Evolutionary conservation across 2,113 vertebrate species (phyloP), one percentile per base, ranked within the genome.

Genomic region (Baryphthengus martii): DNA sequence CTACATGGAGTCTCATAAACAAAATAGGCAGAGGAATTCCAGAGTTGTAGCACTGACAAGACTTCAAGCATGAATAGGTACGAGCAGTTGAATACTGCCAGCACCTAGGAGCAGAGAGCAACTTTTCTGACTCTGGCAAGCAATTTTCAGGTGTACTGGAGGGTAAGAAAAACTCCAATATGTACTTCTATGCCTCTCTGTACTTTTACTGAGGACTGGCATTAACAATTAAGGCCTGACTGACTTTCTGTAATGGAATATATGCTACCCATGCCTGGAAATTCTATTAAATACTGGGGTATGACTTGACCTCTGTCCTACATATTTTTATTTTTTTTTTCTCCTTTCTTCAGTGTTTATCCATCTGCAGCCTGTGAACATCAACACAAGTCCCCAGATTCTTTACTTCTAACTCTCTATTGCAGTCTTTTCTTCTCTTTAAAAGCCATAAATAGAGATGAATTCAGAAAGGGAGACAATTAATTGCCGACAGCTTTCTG

Each of bases 401-500:
- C 50, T 89, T n/a, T 92, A 8, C 71, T 94, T 93, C 53, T 68
- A 71, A 75, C 18, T 76, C 70, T 50, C 81, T 84, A 6, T 42
- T 70, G 31, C 42, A 88, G 63, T 20, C 35, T 83, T 92, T 76
- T 88, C 74, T 93, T 95, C 63, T 90, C 72, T 66, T 74, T 80
- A 95, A 94, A 94, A 68, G 17, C 40, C 79, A 71, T 93, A 94
- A 92, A 94, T 88, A 95, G 76, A 95, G 72, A 92, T 13, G 92
- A 95, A 96, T 86, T 93, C 59, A 86, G 88, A 95, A 94, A 88
- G 28, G 74, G 82, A 93, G 72, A 79, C 82, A 88, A 92, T 93
- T 96, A 97, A 96, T 95, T 97, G 67, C 76, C 16, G 7, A 94
- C 90, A 93, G 94, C 37, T 97, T 94, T 97, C 79, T 90, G 85